Percentiles rank a stretch among this genome's conserved stretches.
Evolutionary conservation across 2,888 invertebrate genomes (phyloP).

Genomic region (Charanyca ferruginea): DNA sequence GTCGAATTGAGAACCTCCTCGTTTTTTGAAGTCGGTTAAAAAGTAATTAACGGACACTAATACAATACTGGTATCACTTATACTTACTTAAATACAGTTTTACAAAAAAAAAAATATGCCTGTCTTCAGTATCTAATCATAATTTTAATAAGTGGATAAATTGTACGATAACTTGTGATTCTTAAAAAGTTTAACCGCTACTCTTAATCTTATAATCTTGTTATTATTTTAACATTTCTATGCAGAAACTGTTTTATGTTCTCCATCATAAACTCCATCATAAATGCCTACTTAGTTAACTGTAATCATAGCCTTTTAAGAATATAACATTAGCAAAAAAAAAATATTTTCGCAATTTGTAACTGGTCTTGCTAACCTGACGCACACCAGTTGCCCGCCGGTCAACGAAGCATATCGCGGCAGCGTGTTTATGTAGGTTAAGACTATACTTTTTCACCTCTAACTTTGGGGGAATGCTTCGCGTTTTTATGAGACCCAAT

Average conservation of each 20-base stretch:
- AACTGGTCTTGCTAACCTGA: slow-evolving; percentile 14
- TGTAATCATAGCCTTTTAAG: too few species aligned
- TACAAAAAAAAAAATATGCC: neutral
- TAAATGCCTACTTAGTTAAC: too few species aligned
- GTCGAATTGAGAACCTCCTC: too few species aligned
- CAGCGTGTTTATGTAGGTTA: slow-evolving; percentile 79
- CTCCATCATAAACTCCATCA: too few species aligned
- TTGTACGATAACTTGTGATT: neutral
- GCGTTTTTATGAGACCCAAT: slow-evolving; percentile 72
- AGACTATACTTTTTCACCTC: slow-evolving; percentile 77
- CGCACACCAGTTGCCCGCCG: slow-evolving; percentile 69
- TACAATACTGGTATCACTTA: neutral
- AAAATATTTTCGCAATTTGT: too few species aligned
- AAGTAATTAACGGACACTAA: neutral
- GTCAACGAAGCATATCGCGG: slow-evolving; percentile 70
- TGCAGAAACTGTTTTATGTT: too few species aligned
- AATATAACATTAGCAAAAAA: too few species aligned
- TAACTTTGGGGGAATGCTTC: slow-evolving; percentile 66
- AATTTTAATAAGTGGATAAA: neutral
- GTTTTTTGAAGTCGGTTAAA: too few species aligned
- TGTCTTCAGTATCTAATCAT: neutral
- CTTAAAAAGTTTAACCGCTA: neutral
- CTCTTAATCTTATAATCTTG: too few species aligned
- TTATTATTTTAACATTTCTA: too few species aligned
- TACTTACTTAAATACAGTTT: neutral